Percentiles rank a stretch among this genome's conserved stretches.
Evolutionary conservation across 1,140 invertebrate species (phyloP).

Genomic region (Lepidostoma basale): DNA sequence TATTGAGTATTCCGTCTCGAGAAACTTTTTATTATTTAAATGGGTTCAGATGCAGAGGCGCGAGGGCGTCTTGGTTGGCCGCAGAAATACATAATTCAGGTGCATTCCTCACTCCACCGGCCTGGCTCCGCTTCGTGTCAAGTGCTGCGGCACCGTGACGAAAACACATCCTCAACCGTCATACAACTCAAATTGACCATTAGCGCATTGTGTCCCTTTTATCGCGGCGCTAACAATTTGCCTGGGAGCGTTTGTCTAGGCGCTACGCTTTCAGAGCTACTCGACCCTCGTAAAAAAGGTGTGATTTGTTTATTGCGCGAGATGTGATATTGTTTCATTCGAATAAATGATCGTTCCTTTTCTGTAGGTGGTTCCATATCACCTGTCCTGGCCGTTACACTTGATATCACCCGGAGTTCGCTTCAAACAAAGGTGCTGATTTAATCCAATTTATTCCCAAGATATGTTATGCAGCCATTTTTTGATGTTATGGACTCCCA

Average conservation of each 20-base stretch:
- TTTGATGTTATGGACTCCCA: slow-evolving; percentile 12
- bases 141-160: slow-evolving; percentile 1
- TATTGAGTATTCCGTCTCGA: slow-evolving; percentile 20
- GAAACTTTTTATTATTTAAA: slow-evolving; percentile 20
- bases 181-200: no score
- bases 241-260: no score
- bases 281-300: slow-evolving; percentile 1
- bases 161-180: no score
- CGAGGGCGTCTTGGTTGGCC: slow-evolving; percentile 26
- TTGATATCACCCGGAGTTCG: neutral
- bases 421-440: slow-evolving; percentile 17
- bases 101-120: slow-evolving; percentile 6
- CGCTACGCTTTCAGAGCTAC: no score
- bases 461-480: slow-evolving; percentile 6
- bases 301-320: slow-evolving; percentile 9
- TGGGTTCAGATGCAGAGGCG: slow-evolving; percentile 16
- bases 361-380: neutral
- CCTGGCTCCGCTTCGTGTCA: neutral
- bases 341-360: neutral
- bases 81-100: slow-evolving; percentile 30
- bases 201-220: no score
- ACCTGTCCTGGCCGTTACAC: slow-evolving; percentile 6
- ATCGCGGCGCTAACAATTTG: no score
- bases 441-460: slow-evolving; percentile 20
- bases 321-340: neutral